These are phyloP conservation scores for Hydrozoanthus gracilis DNA, from an alignment of 92 coral and sea anemone species.

Conservation along the genomic window DNA sequence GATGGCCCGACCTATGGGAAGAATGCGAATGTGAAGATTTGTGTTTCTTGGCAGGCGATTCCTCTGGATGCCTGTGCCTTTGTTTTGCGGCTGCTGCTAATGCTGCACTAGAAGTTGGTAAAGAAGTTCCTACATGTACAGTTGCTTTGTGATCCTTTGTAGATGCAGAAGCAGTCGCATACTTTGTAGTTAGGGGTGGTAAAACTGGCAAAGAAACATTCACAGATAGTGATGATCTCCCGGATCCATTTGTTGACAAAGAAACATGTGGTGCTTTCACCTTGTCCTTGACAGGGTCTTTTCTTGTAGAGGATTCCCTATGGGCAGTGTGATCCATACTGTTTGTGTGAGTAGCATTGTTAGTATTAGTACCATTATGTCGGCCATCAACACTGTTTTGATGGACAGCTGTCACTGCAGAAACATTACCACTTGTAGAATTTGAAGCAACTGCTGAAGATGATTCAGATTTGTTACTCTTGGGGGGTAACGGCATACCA, in stretches of 20 bases:
- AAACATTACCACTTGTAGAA: conserved; percentile 32
- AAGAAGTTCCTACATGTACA: conserved; percentile 57
- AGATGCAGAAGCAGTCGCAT: conserved; percentile 81
- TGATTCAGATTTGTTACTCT: conserved; percentile 62
- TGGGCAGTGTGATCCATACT: conserved; percentile 34
- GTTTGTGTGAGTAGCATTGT: conserved; percentile 38
- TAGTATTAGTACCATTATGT: conserved; percentile 60
- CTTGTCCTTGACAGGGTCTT: conserved; percentile 56
- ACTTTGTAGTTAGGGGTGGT: conserved; percentile 91
- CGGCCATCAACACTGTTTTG: conserved; percentile 63
- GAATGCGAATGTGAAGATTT: conserved; percentile 78
- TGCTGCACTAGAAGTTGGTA: conserved; percentile 57
- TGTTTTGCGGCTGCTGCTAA: conserved; percentile 67
- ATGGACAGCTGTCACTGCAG: conserved; percentile 13
- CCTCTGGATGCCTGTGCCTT: conserved; percentile 78
- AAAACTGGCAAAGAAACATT: conserved; percentile 79
- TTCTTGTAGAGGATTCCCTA: conserved; percentile 39
- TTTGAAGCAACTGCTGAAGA: conserved; percentile 29
- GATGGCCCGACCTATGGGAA: conserved; percentile 53
- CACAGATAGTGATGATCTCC: conserved; percentile 75
- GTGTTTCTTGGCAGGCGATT: conserved; percentile 84
- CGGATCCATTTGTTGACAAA: conserved; percentile 80
- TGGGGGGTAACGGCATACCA: conserved; percentile 25
- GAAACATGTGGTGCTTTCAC: conserved; percentile 72
- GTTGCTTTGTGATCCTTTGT: conserved; percentile 64